Evolutionary conservation across 2,797 vertebrate species (phyloP).

Genomic region (Amphiprion clarkii): DNA sequence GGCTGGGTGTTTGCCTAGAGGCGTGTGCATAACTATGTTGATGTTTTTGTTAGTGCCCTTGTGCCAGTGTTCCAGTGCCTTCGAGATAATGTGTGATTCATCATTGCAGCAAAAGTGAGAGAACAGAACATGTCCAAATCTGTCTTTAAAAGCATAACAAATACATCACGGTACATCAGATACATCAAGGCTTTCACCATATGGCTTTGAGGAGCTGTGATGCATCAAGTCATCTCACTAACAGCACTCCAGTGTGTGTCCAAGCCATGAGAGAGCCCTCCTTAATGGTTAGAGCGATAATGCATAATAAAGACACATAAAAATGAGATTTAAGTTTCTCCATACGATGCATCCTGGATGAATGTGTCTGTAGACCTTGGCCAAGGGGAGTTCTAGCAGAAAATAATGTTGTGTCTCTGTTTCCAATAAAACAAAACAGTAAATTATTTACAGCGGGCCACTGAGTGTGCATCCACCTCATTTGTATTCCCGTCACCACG

Average conservation of each 20-base stretch:
- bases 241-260: slow-evolving; percentile 67
- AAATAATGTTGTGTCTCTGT: slow-evolving; percentile 82
- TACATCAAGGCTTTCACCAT: slow-evolving; percentile 54
- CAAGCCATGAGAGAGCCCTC: slow-evolving; percentile 52
- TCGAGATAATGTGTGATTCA: slow-evolving; percentile 55
- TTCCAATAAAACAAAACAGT: slow-evolving; percentile 86
- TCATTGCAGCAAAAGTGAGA: slow-evolving; percentile 52
- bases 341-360: slow-evolving; percentile 61
- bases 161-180: slow-evolving; percentile 55
- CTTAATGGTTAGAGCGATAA: slow-evolving; percentile 69
- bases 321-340: slow-evolving; percentile 63
- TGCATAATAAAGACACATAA: slow-evolving; percentile 72
- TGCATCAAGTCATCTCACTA: slow-evolving; percentile 61
- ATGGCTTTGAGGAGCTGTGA: slow-evolving; percentile 60
- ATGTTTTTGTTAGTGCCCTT: slow-evolving; percentile 35
- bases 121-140: slow-evolving; percentile 48
- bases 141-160: slow-evolving; percentile 54
- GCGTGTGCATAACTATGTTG: slow-evolving; percentile 31
- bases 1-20: slow-evolving; percentile 47
- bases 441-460: slow-evolving; percentile 85
- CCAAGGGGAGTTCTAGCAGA: slow-evolving; percentile 76
- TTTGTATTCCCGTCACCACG: slow-evolving; percentile 78
- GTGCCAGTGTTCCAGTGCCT: slow-evolving; percentile 36
- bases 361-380: slow-evolving; percentile 78
- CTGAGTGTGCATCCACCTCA: slow-evolving; percentile 77